Evolutionary conservation across 2,888 invertebrate genomes (phyloP).

Genomic region (Athalia circularis): DNA sequence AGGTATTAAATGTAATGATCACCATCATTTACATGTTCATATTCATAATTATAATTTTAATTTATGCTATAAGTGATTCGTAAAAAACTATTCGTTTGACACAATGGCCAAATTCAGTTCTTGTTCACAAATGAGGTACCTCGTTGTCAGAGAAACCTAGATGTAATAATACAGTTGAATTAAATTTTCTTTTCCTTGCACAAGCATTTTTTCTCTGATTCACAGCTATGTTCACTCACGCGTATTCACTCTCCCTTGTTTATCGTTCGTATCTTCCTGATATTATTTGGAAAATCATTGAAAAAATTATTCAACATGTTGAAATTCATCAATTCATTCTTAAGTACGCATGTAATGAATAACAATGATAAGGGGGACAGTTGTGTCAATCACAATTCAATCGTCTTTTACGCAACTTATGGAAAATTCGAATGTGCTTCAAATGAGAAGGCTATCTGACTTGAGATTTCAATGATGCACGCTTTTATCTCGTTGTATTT

Average conservation of each 20-base stretch:
- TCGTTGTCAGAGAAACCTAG: too few species aligned
- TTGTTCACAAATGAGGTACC: neutral
- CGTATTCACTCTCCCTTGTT: neutral
- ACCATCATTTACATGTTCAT: constrained; percentile 47
- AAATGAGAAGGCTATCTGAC: too few species aligned
- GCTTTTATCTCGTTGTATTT: too few species aligned
- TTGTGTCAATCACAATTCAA: too few species aligned
- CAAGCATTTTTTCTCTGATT: neutral
- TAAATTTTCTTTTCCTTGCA: too few species aligned
- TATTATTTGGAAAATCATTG: too few species aligned
- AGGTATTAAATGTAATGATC: constrained; percentile 74
- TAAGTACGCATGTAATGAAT: neutral
- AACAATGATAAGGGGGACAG: too few species aligned
- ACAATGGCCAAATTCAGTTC: neutral
- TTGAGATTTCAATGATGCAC: too few species aligned
- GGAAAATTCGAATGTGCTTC: too few species aligned
- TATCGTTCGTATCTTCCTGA: neutral
- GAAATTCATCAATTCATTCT: neutral
- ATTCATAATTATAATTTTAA: constrained; percentile 47
- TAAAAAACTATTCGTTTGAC: neutral
- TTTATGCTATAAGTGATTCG: neutral
- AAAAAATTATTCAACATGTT: neutral
- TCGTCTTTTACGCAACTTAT: too few species aligned
- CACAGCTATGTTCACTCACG: neutral
- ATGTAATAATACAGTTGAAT: too few species aligned